Percentiles rank a stretch among this genome's conserved stretches.
Evolutionary conservation across 2,113 vertebrate genomes (phyloP).

Genomic region (Eptesicus fuscus): DNA sequence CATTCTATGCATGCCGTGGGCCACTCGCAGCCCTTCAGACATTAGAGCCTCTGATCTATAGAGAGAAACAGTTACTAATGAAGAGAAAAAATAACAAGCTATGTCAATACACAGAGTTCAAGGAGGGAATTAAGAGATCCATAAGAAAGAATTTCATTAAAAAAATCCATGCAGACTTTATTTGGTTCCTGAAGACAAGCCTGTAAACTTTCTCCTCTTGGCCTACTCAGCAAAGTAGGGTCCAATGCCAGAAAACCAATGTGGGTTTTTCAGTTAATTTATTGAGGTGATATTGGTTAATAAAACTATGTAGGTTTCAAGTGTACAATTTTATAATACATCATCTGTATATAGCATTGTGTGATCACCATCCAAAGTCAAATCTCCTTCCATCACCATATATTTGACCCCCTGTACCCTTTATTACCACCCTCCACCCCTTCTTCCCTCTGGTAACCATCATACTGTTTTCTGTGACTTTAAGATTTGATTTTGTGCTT

Average conservation of each 20-base stretch:
- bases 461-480: not conserved
- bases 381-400: not conserved
- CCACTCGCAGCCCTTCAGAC: not conserved
- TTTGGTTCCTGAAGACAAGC: not conserved
- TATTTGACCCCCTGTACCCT: not conserved
- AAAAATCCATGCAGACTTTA: not conserved
- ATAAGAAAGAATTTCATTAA: not conserved
- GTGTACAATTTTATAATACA: not conserved
- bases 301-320: not conserved
- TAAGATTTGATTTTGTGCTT: not conserved
- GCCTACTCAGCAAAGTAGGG: not conserved
- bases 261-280: not conserved
- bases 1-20: not conserved
- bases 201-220: not conserved
- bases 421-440: not conserved
- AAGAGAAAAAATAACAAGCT: not conserved
- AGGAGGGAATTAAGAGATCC: not conserved
- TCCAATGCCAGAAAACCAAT: not conserved
- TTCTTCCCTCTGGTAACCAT: not conserved
- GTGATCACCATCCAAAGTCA: not conserved
- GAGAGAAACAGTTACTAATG: not conserved
- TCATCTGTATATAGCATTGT: not conserved
- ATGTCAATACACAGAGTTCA: not conserved
- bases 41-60: not conserved
- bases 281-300: not conserved